phyloP scores from a whole-genome alignment of 2,113 vertebrate genomes.

The Notothenia coriiceps region DNA sequence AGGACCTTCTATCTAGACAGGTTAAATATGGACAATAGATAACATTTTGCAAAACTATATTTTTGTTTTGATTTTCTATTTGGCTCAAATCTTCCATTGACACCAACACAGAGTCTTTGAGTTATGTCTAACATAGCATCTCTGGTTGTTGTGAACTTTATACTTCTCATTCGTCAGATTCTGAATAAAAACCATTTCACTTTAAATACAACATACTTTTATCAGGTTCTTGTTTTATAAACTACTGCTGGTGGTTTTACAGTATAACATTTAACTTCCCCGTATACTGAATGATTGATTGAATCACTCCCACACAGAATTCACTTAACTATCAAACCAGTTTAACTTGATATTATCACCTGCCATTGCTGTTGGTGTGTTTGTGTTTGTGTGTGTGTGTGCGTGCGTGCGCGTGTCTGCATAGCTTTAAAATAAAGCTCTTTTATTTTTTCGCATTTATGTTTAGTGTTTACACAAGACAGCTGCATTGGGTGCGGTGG shows the following conservation, averaged over 20 bases:
- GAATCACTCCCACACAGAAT: not conserved
- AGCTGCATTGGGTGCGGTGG: no score
- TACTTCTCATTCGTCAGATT: not conserved
- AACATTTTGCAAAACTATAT: no score
- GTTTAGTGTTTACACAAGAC: no score
- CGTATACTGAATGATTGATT: not conserved
- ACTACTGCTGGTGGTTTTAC: not conserved
- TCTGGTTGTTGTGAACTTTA: not conserved
- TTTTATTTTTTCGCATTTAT: no score
- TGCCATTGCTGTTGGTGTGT: not conserved
- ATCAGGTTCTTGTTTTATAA: not conserved
- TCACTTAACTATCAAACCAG: conserved; percentile 32
- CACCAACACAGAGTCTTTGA: no score
- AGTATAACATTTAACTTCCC: not conserved
- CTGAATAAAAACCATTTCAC: not conserved
- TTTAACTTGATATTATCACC: conserved; percentile 37
- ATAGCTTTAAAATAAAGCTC: no score
- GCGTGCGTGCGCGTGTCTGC: not conserved
- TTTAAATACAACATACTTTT: not conserved
- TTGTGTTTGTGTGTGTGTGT: not conserved
- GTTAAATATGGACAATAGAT: no score
- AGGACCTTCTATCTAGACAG: no score
- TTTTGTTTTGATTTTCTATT: no score
- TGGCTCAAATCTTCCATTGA: no score
- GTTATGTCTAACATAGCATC: not conserved